phyloP scores from a whole-genome alignment of 2,888 invertebrate species.

The Orthosia incerta region DNA sequence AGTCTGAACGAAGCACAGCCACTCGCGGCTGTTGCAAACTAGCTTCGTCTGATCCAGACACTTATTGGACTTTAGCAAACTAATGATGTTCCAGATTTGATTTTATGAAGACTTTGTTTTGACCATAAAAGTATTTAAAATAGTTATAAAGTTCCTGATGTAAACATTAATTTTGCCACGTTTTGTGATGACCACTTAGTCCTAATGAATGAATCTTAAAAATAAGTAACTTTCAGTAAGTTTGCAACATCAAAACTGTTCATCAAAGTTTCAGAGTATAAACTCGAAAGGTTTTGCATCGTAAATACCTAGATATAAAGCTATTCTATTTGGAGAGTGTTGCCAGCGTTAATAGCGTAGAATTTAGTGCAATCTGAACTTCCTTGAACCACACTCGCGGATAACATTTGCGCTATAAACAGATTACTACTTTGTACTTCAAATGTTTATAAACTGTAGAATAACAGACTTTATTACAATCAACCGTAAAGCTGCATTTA shows the following conservation, averaged over 20 bases:
- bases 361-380: conserved; percentile 55
- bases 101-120: conserved; percentile 13
- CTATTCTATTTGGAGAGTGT: conserved; percentile 26
- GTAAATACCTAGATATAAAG: conserved; percentile 11
- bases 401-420: conserved; percentile 34
- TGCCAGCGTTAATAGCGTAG: conserved; percentile 27
- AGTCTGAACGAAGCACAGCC: conserved; percentile 35
- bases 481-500: not conserved
- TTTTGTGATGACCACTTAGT: too few relatives aligned
- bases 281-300: not conserved
- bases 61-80: not conserved
- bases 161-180: not conserved
- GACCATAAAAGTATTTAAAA: not conserved
- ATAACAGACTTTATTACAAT: conserved; percentile 6
- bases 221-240: not conserved
- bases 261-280: not conserved
- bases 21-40: conserved; percentile 23
- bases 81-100: conserved; percentile 8
- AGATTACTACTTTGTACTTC: conserved; percentile 36
- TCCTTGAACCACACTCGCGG: conserved; percentile 50
- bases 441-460: conserved; percentile 20
- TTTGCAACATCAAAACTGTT: conserved; percentile 5
- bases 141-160: not conserved
- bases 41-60: conserved; percentile 13
- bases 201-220: too few relatives aligned